Evolutionary conservation across 2,113 vertebrate genomes (phyloP).

Genomic region (Brachionichthys hirsutus): DNA sequence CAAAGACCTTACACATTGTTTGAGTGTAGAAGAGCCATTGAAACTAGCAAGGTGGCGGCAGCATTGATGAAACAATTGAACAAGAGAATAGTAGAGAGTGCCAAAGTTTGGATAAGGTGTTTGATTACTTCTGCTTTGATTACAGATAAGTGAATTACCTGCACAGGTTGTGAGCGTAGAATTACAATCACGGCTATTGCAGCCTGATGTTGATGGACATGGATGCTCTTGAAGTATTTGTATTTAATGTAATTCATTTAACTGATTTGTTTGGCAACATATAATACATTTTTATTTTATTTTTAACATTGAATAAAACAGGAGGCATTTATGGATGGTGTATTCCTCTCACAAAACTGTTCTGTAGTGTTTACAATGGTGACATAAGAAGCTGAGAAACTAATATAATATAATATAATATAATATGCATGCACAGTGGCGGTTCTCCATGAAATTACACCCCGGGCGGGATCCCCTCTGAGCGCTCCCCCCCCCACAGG

Average conservation of each 20-base stretch:
- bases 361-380: no score
- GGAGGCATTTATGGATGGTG: no score
- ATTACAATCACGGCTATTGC: constrained; percentile 10
- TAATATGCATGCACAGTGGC: no score
- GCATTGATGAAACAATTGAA: constrained; percentile 33
- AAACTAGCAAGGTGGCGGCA: constrained; percentile 22
- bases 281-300: no score
- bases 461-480: no score
- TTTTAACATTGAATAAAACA: no score
- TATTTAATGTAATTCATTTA: constrained; percentile 12
- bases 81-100: constrained; percentile 36
- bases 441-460: no score
- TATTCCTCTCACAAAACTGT: no score
- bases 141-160: constrained; percentile 41
- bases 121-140: constrained; percentile 58
- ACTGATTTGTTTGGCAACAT: constrained; percentile 5
- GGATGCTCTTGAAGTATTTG: not conserved
- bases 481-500: no score
- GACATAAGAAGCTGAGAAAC: no score
- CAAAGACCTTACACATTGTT: constrained; percentile 54
- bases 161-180: constrained; percentile 26
- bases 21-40: constrained; percentile 29
- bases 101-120: constrained; percentile 24
- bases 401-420: no score
- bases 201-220: constrained; percentile 7